Evolutionary conservation across 2,888 invertebrate species (phyloP).

Genomic region (Parnassius smintheus): DNA sequence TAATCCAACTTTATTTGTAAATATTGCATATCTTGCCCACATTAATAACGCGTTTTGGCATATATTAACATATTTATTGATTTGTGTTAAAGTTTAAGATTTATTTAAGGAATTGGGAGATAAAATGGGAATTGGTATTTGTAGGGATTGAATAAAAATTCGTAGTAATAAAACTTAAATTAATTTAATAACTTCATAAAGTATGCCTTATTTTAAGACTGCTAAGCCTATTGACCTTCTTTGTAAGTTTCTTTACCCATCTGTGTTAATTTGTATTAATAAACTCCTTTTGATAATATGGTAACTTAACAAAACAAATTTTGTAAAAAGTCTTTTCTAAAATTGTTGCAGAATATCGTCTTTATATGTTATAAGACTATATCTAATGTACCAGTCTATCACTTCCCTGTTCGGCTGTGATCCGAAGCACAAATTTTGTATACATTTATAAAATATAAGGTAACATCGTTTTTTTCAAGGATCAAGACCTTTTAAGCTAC

Average conservation of each 20-base stretch:
- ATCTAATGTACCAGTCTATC: background rate
- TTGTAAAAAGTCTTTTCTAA: too few species aligned
- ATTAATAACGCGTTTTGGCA: background rate
- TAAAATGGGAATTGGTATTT: background rate
- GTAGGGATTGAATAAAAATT: constrained; percentile 12
- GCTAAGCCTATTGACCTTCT: background rate
- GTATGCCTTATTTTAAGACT: background rate
- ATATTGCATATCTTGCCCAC: constrained; percentile 25
- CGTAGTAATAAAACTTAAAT: background rate
- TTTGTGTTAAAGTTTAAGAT: too few species aligned
- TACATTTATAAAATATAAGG: constrained; percentile 9
- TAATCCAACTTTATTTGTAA: constrained; percentile 3
- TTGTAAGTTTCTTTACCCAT: constrained; percentile 4
- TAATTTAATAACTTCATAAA: background rate
- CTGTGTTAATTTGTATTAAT: too few species aligned
- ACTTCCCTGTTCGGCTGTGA: constrained; percentile 44
- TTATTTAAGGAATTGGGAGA: too few species aligned
- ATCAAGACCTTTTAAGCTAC: too few species aligned
- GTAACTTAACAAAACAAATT: too few species aligned
- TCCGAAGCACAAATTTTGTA: constrained; percentile 44
- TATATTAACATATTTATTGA: too few species aligned
- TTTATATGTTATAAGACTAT: too few species aligned
- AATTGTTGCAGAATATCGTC: too few species aligned
- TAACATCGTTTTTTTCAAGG: too few species aligned
- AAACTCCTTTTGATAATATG: too few species aligned